Conservation (phyloP, 1,140 invertebrate genomes). For the Holcopasites calliopsidis region DNA sequence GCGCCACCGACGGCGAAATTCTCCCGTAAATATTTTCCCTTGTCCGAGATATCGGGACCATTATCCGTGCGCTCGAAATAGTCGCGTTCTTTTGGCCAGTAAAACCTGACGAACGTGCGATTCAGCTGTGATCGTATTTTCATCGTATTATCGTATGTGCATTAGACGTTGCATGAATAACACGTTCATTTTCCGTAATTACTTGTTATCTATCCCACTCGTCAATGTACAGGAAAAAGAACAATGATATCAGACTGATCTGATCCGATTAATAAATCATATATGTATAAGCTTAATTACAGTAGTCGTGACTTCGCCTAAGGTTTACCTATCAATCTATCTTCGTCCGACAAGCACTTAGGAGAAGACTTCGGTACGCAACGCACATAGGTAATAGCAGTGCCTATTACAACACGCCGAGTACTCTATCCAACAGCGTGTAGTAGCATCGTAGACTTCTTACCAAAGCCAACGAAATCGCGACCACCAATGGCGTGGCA, state of each 20-base stretch:
- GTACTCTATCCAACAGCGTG: neutral
- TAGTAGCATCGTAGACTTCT: neutral
- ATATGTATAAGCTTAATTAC: neutral
- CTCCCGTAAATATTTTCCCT: slow-evolving; percentile 78
- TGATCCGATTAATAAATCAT: neutral
- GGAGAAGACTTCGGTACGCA: neutral
- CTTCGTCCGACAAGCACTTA: neutral
- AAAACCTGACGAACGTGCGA: neutral
- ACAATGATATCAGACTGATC: neutral
- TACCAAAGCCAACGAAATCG: neutral
- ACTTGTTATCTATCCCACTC: too few species aligned
- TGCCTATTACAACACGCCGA: neutral
- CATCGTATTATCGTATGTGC: neutral
- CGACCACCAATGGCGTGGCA: neutral
- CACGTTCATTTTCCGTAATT: too few species aligned
- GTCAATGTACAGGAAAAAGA: neutral
- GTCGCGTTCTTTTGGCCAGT: neutral
- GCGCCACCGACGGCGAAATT: slow-evolving; percentile 73
- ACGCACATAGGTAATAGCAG: neutral
- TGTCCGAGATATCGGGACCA: slow-evolving; percentile 59
- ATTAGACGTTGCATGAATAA: too few species aligned
- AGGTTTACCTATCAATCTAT: neutral
- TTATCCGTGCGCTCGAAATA: neutral
- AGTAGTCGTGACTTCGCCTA: neutral
- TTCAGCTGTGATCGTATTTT: neutral